Evolutionary conservation across 30 jellyfish, hydroid and myxozoan genomes (phyloP).

Genomic region (Aurelia coerulea): DNA sequence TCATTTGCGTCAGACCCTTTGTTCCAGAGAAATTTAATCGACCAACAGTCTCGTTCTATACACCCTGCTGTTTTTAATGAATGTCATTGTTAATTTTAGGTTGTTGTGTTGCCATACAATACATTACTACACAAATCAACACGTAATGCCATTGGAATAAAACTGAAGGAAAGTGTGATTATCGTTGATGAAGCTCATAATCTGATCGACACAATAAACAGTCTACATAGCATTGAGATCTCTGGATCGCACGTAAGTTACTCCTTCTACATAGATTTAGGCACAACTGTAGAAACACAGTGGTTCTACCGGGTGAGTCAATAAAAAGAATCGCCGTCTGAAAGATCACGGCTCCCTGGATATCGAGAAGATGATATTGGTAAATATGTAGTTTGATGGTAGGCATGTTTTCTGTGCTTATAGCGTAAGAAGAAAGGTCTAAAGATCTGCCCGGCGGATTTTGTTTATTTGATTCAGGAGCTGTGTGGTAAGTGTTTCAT

Average conservation of each 20-base stretch:
- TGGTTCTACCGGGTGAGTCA: no score
- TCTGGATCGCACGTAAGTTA: constrained; percentile 76
- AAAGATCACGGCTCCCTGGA: no score
- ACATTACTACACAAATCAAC: constrained; percentile 88
- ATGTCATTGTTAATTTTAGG: constrained; percentile 28
- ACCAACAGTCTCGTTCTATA: no score
- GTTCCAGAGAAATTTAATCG: no score
- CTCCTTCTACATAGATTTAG: not conserved
- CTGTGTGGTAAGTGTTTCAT: not conserved
- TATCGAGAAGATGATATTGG: no score
- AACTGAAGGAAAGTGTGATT: constrained; percentile 79
- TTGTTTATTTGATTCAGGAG: not conserved
- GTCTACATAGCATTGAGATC: constrained; percentile 80
- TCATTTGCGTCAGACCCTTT: no score
- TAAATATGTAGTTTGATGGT: no score
- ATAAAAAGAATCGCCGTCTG: no score
- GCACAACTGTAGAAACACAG: not conserved
- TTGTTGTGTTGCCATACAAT: constrained; percentile 93
- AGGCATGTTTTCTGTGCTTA: not conserved
- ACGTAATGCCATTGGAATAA: constrained; percentile 90
- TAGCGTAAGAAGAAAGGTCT: not conserved
- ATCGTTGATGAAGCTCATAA: constrained; percentile 98
- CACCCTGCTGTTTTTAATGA: no score
- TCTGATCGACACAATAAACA: constrained; percentile 87
- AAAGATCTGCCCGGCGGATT: not conserved